A percentile compares a stretch with the other conserved stretches of the same genome.
These are phyloP conservation scores for Colletes collaris DNA, from an alignment of 2,888 invertebrate genomes.

Conservation along the genomic window DNA sequence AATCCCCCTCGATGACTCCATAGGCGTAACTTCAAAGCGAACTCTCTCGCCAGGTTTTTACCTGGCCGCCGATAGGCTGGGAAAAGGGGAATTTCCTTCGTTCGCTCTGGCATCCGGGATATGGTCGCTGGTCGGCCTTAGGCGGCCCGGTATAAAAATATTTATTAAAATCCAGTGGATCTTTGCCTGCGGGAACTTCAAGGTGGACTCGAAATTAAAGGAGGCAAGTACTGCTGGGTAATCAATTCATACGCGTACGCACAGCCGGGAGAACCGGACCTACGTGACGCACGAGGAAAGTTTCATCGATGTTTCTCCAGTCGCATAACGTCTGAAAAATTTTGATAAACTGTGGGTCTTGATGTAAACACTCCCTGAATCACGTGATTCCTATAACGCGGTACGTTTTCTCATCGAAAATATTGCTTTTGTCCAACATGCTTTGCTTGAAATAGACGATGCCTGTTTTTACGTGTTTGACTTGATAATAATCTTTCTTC, in stretches of 20 bases:
- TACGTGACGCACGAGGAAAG: conserved; percentile 36
- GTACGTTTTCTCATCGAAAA: too few relatives aligned
- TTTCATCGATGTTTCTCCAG: conserved; percentile 16
- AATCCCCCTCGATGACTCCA: conserved; percentile 61
- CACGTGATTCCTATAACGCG: too few relatives aligned
- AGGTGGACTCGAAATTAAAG: conserved; percentile 65
- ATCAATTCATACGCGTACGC: conserved; percentile 15
- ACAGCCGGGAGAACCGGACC: conserved; percentile 42
- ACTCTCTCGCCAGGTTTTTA: conserved; percentile 1
- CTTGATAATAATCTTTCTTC: too few relatives aligned
- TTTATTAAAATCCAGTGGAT: conserved; percentile 31
- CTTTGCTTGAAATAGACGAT: too few relatives aligned
- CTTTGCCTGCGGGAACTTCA: conserved; percentile 36
- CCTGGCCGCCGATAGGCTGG: background rate
- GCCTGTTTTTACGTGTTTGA: too few relatives aligned
- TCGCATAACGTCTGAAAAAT: background rate
- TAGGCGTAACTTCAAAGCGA: conserved; percentile 40
- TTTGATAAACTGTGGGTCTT: background rate
- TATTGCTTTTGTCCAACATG: too few relatives aligned
- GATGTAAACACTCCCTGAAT: background rate
- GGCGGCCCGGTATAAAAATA: conserved; percentile 35
- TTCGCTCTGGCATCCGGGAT: conserved; percentile 13
- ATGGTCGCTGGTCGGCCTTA: conserved; percentile 50
- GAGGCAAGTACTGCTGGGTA: conserved; percentile 12
- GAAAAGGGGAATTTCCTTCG: conserved; percentile 9